A percentile compares a stretch with the other conserved stretches of the same genome.
Conservation (phyloP, 2,113 vertebrate genomes). For the Saccopteryx leptura region DNA sequence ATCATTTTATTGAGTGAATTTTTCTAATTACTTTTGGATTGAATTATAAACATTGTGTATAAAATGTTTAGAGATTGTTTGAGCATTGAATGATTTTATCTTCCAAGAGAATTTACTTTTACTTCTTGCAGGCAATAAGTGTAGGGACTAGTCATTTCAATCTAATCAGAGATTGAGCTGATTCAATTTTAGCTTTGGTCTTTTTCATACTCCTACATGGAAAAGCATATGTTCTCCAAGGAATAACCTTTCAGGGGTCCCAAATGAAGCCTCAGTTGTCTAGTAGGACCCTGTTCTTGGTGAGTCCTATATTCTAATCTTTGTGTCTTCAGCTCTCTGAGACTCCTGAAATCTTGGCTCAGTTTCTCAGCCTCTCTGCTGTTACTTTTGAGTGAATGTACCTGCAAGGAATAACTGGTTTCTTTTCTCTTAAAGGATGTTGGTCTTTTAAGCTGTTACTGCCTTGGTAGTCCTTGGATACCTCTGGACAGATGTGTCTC, state of each 20-base stretch:
- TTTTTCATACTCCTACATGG: background rate
- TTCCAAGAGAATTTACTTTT: conserved; percentile 13
- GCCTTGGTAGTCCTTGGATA: background rate
- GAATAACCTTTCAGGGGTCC: background rate
- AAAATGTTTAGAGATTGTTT: background rate
- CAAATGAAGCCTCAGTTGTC: background rate
- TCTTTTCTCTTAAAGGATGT: background rate
- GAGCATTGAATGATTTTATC: conserved; percentile 1
- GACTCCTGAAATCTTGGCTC: background rate
- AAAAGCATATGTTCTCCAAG: background rate
- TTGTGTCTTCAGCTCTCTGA: background rate
- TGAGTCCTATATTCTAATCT: background rate
- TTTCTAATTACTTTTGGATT: background rate
- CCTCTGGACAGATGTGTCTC: background rate
- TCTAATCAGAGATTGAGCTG: background rate
- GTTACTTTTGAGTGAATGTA: background rate
- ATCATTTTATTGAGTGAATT: background rate
- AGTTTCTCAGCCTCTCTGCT: background rate
- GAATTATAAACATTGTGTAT: background rate
- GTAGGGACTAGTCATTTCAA: background rate
- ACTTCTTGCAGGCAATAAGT: background rate
- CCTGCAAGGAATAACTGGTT: background rate
- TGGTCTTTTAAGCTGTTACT: background rate
- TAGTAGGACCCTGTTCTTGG: background rate
- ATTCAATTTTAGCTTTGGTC: background rate